Evolutionary conservation across 2,113 vertebrate species (phyloP).

Genomic region (Trinectes maculatus): DNA sequence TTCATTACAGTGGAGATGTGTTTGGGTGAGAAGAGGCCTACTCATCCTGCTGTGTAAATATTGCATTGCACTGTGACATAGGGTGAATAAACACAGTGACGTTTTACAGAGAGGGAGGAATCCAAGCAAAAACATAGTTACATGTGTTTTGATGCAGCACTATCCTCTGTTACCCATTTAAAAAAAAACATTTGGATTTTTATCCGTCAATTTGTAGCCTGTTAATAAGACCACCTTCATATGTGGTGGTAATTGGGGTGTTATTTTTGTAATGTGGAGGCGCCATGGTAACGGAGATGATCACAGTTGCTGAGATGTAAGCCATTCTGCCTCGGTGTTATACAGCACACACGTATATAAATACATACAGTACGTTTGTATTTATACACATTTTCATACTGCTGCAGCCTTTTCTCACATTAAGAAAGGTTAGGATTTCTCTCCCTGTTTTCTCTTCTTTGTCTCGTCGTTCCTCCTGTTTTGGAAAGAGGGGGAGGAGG

Average conservation of each 20-base stretch:
- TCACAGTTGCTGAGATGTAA: slow-evolving; percentile 14
- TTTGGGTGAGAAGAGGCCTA: not conserved
- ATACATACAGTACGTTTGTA: not conserved
- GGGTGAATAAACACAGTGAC: not conserved
- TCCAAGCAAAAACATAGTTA: not conserved
- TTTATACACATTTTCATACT: slow-evolving; percentile 5
- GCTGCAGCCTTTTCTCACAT: slow-evolving; percentile 4
- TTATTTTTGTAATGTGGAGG: slow-evolving; percentile 24
- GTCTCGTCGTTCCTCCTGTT: no score
- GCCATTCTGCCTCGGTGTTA: not conserved
- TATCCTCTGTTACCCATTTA: not conserved
- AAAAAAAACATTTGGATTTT: no score
- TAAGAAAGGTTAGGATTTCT: slow-evolving; percentile 19
- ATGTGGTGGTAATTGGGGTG: not conserved
- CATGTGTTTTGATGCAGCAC: not conserved
- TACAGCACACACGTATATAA: not conserved
- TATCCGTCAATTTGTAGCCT: no score
- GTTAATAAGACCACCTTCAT: not conserved
- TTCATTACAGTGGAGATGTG: slow-evolving; percentile 2
- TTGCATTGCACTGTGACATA: slow-evolving; percentile 11
- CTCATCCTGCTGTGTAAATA: slow-evolving; percentile 7
- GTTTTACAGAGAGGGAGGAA: not conserved
- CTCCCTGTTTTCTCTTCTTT: not conserved
- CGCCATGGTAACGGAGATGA: slow-evolving; percentile 47
- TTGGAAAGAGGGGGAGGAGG: slow-evolving; percentile 6